Conservation (phyloP, 1,140 invertebrate genomes). For the Drosophila athabasca region DNA sequence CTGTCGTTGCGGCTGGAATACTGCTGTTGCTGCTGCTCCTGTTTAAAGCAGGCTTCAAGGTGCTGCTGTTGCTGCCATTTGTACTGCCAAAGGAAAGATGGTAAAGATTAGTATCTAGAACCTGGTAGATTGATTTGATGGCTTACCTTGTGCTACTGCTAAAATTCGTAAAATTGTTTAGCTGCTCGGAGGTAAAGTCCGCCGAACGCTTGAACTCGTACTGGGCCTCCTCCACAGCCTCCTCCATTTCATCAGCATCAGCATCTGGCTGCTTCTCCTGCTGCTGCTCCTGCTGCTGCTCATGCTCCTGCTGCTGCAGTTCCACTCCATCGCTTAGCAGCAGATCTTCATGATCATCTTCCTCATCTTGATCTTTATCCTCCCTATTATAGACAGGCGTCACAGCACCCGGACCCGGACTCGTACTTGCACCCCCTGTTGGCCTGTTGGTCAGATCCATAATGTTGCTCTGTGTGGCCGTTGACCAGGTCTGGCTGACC, state of each 20-base stretch:
- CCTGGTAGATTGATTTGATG: background rate
- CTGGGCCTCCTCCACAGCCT: constrained; percentile 34
- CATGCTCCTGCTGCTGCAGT: constrained; percentile 10
- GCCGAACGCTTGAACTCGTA: constrained; percentile 71
- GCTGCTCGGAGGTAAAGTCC: constrained; percentile 54
- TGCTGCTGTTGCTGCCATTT: constrained; percentile 46
- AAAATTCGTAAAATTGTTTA: constrained; percentile 74
- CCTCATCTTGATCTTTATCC: constrained; percentile 10
- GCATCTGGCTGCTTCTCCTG: constrained; percentile 2
- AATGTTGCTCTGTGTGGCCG: constrained; percentile 59
- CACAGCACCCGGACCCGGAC: background rate
- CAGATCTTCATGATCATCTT: background rate
- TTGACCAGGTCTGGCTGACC: constrained; percentile 58
- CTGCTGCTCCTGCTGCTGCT: constrained; percentile 11
- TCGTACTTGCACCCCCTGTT: constrained; percentile 6
- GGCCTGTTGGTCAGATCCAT: constrained; percentile 64
- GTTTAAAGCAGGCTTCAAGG: too few relatives aligned
- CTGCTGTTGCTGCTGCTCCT: constrained; percentile 14
- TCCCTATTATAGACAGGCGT: constrained; percentile 5
- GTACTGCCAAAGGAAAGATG: constrained; percentile 39
- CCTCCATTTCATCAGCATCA: constrained; percentile 14
- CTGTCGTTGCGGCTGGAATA: constrained; percentile 14
- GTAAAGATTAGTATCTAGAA: background rate
- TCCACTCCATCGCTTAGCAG: constrained; percentile 2
- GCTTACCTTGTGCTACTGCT: constrained; percentile 60